Conservation (phyloP, 1,140 invertebrate species). For the Ladona fulva region DNA sequence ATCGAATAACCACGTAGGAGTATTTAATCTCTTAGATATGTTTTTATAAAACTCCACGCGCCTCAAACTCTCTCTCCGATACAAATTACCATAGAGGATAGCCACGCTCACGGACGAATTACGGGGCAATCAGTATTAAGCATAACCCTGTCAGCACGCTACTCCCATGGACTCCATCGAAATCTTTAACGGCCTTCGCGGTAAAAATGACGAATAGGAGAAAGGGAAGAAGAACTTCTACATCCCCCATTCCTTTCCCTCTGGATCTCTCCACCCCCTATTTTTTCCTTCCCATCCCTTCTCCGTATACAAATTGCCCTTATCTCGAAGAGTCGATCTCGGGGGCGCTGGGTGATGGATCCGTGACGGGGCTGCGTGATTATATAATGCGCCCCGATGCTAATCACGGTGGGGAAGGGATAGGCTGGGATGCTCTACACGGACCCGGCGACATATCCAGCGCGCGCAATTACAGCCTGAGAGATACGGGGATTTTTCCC, state of each 20-base stretch:
- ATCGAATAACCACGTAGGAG: neutral
- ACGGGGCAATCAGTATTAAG: neutral
- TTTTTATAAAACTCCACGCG: neutral
- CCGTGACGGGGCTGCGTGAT: neutral
- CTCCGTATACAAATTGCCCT: neutral
- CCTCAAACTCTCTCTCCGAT: neutral
- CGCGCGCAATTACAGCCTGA: no score
- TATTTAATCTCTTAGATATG: neutral
- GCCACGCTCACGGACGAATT: neutral
- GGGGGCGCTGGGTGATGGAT: neutral
- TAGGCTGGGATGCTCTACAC: neutral
- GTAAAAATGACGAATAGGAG: neutral
- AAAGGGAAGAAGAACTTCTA: neutral
- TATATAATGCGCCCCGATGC: neutral
- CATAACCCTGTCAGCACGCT: neutral
- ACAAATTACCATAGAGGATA: neutral
- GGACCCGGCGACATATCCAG: no score
- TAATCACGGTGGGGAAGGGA: neutral
- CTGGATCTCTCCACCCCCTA: neutral
- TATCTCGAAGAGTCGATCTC: neutral
- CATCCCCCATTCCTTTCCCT: neutral
- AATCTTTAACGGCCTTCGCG: neutral
- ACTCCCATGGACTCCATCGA: neutral
- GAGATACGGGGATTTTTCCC: no score
- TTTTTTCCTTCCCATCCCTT: neutral